Percentiles rank a stretch among this genome's conserved stretches.
Evolutionary conservation across 2,113 vertebrate species (phyloP).

Genomic region (Nanorana parkeri): DNA sequence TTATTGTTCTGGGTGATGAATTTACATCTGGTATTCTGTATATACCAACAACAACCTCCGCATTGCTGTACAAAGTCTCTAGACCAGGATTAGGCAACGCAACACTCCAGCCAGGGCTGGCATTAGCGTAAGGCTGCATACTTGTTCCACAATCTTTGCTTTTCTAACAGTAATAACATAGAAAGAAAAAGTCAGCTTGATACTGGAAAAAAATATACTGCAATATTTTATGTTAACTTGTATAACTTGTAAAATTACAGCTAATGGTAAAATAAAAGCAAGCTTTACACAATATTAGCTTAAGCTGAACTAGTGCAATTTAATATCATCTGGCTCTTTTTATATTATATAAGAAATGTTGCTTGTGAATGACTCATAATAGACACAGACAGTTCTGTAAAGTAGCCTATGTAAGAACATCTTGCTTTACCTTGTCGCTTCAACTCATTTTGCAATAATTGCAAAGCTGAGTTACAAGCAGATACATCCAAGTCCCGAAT

Average conservation of each 20-base stretch:
- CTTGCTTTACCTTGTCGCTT: constrained; percentile 38
- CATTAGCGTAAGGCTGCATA: too few relatives aligned
- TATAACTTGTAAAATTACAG: neutral
- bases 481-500: constrained; percentile 64
- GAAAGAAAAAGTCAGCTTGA: too few relatives aligned
- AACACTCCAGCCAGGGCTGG: too few relatives aligned
- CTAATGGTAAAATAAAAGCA: neutral
- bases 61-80: too few relatives aligned
- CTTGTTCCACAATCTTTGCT: too few relatives aligned
- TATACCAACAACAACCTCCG: too few relatives aligned
- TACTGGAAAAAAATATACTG: too few relatives aligned
- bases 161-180: too few relatives aligned
- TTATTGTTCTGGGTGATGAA: too few relatives aligned
- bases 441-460: constrained; percentile 58
- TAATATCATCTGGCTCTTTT: neutral
- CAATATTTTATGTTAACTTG: neutral
- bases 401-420: constrained; percentile 29
- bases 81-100: too few relatives aligned
- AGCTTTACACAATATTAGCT: neutral
- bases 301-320: neutral
- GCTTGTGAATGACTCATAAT: neutral
- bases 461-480: constrained; percentile 61
- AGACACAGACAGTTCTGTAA: constrained; percentile 5
- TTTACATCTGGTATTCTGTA: too few relatives aligned
- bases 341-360: constrained; percentile 20